Evolutionary conservation across 2,888 invertebrate genomes (phyloP), one percentile per base, ranked within the genome.

Genomic region (Drosophila birchii): DNA sequence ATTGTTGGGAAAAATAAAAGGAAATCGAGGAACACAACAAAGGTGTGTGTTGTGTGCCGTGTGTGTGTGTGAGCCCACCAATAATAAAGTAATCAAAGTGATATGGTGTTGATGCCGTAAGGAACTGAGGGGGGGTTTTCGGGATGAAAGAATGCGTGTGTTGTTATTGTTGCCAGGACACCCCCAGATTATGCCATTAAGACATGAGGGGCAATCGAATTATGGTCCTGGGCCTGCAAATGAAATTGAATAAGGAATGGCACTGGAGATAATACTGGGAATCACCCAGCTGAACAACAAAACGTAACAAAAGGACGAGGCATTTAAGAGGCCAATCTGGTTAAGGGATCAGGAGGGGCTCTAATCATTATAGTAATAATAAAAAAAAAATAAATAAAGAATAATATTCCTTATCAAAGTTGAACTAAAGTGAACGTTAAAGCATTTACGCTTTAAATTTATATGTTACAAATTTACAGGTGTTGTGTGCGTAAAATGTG

Each of bases 81-180:
- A 88, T 90, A 90, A 90, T 90, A 87, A 86, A 82, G 89, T 83
- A 89, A 90, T 90, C 87, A 90, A 90, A 88, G 79, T 82, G 88
- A 86, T 88, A 86, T 86, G 86, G 80, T 88, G 83, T 79, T 83
- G 86, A 88, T 77, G 70, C 62, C 53, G 56, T 61, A 58, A 55
- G 58, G 41, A 39, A 32, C 39, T 16, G 9, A 16, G 32, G 12
- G 49, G 16, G 34, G 11, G 11, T 11, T 16, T 26, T 26, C 38
- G 12, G 20, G 32, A 26, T 47, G 18, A 68, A 55, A 49, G 67
- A 39, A 55, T 36, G 20, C 36, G 45, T 67, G 55, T 58, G 69
- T 43, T 55, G 75, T 59, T 74, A 71, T 74, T 75, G 86, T 82
- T 83, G 80, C 83, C 84, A 88, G 76, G 86, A 76, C 82, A 78